These are phyloP conservation scores for Semnornis frantzii DNA, from an alignment of 2,113 vertebrate species.

Conservation along the genomic window DNA sequence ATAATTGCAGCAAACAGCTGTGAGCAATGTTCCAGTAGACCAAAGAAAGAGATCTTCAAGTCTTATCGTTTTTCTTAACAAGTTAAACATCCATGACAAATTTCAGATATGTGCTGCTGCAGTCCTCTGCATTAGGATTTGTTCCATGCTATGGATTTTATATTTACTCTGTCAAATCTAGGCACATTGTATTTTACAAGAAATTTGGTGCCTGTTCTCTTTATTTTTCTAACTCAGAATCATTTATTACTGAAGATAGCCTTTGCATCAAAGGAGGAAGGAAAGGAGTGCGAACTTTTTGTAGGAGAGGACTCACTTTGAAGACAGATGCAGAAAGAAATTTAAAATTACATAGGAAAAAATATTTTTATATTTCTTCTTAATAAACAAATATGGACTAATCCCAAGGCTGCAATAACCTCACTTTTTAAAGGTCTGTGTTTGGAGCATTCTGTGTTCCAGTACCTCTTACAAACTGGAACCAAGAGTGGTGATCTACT, in stretches of 20 bases:
- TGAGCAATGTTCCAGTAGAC: conserved; percentile 40
- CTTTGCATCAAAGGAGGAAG: not conserved
- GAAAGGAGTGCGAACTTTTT: not conserved
- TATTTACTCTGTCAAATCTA: not conserved
- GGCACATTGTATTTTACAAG: not conserved
- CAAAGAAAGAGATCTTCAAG: conserved; percentile 48
- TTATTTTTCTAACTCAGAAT: not conserved
- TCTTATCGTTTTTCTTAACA: conserved; percentile 31
- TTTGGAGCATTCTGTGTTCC: not conserved
- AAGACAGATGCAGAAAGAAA: not conserved
- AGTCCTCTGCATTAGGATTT: not conserved
- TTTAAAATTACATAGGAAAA: not conserved
- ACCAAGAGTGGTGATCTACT: not conserved
- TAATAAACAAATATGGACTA: not conserved
- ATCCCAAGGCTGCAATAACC: not conserved
- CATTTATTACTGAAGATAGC: not conserved
- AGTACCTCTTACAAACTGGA: not conserved
- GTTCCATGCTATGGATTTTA: not conserved
- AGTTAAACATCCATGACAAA: not conserved
- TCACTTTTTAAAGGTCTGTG: not conserved
- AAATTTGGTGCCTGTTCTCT: not conserved
- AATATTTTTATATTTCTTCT: not conserved
- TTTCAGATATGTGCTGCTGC: not conserved
- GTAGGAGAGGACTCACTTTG: not conserved
- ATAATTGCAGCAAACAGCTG: conserved; percentile 58